A percentile compares a stretch with the other conserved stretches of the same genome.
phyloP scores from a whole-genome alignment of 2,797 vertebrate genomes.

The Limosa lapponica region DNA sequence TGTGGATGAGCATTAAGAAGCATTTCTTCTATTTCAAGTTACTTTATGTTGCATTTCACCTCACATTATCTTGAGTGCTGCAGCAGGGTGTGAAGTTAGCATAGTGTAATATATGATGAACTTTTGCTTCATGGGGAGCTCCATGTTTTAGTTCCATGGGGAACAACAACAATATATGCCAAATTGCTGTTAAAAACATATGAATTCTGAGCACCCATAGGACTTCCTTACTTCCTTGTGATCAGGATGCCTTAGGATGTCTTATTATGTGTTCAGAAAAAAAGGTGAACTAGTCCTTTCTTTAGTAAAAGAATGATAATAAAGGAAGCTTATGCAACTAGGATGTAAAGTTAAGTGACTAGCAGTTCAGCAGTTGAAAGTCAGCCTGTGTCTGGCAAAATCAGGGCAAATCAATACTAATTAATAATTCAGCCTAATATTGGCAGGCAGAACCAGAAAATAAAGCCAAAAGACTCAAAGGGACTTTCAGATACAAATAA shows the following conservation, averaged over 20 bases:
- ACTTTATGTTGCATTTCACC: neutral
- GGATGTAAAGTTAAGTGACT: neutral
- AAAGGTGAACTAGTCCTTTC: neutral
- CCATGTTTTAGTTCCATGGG: too few species aligned
- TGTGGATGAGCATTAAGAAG: neutral
- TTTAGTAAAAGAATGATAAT: neutral
- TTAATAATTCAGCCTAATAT: neutral
- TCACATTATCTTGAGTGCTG: neutral
- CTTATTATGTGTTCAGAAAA: neutral
- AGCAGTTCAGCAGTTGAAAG: neutral
- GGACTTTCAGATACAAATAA: neutral
- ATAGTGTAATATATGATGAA: neutral
- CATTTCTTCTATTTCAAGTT: neutral
- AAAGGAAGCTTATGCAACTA: neutral
- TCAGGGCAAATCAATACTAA: neutral
- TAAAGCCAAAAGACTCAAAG: neutral
- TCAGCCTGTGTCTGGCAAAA: neutral
- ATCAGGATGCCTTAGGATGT: neutral
- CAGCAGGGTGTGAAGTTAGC: neutral
- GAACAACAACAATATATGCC: fast-evolving
- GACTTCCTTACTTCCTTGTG: neutral
- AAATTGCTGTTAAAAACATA: neutral
- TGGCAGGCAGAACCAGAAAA: neutral
- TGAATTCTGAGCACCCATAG: neutral
- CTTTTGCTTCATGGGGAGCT: neutral